Conservation (phyloP, 2,113 vertebrate species). For the Felis chaus region DNA sequence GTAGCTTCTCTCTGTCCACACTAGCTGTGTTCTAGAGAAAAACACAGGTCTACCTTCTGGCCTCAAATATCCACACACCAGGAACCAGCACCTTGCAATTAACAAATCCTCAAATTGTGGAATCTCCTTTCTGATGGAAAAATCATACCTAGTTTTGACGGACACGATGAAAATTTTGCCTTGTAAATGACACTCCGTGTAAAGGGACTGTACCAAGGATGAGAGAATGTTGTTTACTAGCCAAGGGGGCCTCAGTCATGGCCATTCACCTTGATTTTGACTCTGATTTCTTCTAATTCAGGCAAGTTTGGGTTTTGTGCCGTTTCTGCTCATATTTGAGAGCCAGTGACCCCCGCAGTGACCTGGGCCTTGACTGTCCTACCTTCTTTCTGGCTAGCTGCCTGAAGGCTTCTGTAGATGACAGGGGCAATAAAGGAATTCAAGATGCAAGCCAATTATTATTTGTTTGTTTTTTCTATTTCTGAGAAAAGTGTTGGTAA, state of each 20-base stretch:
- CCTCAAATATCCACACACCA: background rate
- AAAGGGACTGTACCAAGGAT: background rate
- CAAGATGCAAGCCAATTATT: background rate
- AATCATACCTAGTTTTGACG: background rate
- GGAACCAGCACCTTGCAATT: background rate
- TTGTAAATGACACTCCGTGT: background rate
- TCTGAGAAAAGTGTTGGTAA: background rate
- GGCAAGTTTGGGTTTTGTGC: background rate
- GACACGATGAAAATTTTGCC: background rate
- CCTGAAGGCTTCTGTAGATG: background rate
- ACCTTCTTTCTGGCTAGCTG: background rate
- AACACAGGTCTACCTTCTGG: background rate
- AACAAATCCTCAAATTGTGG: background rate
- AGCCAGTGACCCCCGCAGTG: background rate
- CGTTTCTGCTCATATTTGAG: background rate
- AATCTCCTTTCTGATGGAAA: background rate
- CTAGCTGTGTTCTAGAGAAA: background rate
- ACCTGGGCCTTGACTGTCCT: background rate
- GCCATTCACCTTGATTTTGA: background rate
- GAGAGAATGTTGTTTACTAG: background rate
- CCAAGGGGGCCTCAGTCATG: background rate
- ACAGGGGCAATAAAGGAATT: background rate
- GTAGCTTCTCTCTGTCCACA: background rate
- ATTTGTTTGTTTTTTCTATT: background rate
- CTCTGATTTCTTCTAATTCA: background rate